Percentiles rank a stretch among this genome's conserved stretches.
Evolutionary conservation across 2,113 vertebrate species (phyloP).

Genomic region (Sinocyclocheilus maitianheensis): DNA sequence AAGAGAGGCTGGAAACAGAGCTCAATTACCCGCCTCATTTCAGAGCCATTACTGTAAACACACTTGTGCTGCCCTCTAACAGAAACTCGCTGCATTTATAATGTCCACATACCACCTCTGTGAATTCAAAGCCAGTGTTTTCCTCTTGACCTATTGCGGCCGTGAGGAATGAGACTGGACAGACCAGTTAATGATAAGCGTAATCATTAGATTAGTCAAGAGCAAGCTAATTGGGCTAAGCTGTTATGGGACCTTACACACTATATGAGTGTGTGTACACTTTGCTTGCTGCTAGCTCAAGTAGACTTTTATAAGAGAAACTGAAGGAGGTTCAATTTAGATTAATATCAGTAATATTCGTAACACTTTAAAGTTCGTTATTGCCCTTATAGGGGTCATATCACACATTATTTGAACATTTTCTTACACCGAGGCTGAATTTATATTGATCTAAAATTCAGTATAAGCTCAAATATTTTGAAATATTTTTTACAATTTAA

Average conservation of each 20-base stretch:
- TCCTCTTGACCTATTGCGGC: neutral
- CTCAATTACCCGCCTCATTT: constrained; percentile 21
- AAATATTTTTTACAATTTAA: neutral
- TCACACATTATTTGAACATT: neutral
- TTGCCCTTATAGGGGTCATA: neutral
- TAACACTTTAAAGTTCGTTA: neutral
- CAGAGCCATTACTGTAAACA: constrained; percentile 43
- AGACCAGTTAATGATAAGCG: too few species aligned
- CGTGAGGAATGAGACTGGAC: neutral
- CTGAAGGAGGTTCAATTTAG: neutral
- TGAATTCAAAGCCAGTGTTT: constrained; percentile 6
- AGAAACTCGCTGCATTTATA: neutral
- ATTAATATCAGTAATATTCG: neutral
- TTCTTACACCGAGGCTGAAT: neutral
- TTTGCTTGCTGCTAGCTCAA: neutral
- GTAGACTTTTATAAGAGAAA: neutral
- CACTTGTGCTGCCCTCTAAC: constrained; percentile 6
- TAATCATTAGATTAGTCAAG: neutral
- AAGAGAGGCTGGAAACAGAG: constrained; percentile 43
- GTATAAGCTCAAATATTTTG: neutral
- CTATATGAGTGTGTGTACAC: constrained; percentile 1
- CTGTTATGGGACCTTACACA: neutral
- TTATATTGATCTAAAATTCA: neutral
- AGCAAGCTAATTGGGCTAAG: constrained; percentile 7
- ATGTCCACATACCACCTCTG: neutral